Base-by-base conservation (phyloP, 2,113 vertebrate species). In the Mastomys natalensis region DNA sequence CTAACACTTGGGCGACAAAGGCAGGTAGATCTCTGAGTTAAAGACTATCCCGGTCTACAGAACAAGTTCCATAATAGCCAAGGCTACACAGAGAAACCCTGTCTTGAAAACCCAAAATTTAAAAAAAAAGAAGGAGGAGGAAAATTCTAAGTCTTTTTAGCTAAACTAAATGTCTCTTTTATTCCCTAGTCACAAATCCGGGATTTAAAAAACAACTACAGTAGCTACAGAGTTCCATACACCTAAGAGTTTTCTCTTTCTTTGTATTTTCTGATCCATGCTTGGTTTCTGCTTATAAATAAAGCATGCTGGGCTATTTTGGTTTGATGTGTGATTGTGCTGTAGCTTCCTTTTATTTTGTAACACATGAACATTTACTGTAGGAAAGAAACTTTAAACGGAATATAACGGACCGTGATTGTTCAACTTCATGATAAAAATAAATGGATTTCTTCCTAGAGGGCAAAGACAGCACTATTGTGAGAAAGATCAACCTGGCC, bases 331-430 rank as follows among this genome's bases (percentile, higher is more conserved):
- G 64, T 89, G 66, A 88, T 89, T 86, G 29, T 40, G 73, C 62
- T 95, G 64, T 60, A 78, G 78, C 93, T 95, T 93, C 43, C 87
- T 93, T 96, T 98, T 96, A 93, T 60, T 96, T 90, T 96, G 51
- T 89, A 93, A 91, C 66, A 87, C 62, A 26, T 97, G 62, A 94
- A 22, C 92, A 95, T 94, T 96, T 94, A 87, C 80, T 94, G 11
- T 87, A 74, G 80, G 48, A 95, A 95, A 95, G 37, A 68, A 89
- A 85, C 95, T 97, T 87, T 64, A 97, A 92, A 91, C 94, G 70
- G 97, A 97, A 97, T 70, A 78, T 62, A 96, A 19, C 45, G 45
- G 9, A 87, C 89, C 94, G 15, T 53, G 73, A 58, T 82, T 89
- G 68, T 89, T 93, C 87, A 78, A 87, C 62, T 89, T 82, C 82